A percentile compares a stretch with the other conserved stretches of the same genome.
phyloP scores from a whole-genome alignment of 2,797 vertebrate genomes.

The Luscinia megarhynchos region DNA sequence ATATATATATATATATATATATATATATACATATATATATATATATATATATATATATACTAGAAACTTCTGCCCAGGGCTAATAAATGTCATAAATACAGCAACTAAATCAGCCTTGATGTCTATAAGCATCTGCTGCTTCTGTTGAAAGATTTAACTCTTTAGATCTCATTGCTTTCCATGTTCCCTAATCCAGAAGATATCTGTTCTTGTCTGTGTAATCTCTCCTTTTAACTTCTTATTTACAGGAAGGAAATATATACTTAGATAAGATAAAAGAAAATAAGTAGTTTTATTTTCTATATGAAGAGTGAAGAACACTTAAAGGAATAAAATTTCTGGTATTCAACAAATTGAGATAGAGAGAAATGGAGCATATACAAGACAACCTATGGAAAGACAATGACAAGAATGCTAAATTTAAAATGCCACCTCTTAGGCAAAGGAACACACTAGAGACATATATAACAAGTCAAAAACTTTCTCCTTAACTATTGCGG shows the following conservation, averaged over 20 bases:
- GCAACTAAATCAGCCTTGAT: slow-evolving; percentile 59
- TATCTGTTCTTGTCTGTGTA: neutral
- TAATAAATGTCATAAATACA: slow-evolving; percentile 64
- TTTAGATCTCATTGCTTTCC: neutral
- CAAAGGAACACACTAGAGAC: neutral
- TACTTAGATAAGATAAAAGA: neutral
- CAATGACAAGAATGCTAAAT: neutral
- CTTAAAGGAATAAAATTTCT: neutral
- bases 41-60: too few species aligned
- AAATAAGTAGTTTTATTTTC: neutral
- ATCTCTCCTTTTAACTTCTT: neutral
- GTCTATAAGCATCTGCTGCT: slow-evolving; percentile 60
- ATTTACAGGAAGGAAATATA: neutral
- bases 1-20: too few species aligned
- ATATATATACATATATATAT: too few species aligned
- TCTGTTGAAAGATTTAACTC: slow-evolving; percentile 54
- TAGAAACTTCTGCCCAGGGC: slow-evolving; percentile 42
- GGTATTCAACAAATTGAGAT: neutral
- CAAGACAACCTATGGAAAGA: neutral
- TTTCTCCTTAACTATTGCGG: neutral
- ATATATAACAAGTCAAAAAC: neutral
- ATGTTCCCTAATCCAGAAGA: neutral
- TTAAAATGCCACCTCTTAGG: neutral
- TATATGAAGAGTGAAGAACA: neutral
- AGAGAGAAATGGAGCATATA: neutral